Percentiles rank a stretch among this genome's conserved stretches.
These are phyloP conservation scores for Trypoxylus dichotomus DNA, from an alignment of 1,140 invertebrate species.

Conservation along the genomic window DNA sequence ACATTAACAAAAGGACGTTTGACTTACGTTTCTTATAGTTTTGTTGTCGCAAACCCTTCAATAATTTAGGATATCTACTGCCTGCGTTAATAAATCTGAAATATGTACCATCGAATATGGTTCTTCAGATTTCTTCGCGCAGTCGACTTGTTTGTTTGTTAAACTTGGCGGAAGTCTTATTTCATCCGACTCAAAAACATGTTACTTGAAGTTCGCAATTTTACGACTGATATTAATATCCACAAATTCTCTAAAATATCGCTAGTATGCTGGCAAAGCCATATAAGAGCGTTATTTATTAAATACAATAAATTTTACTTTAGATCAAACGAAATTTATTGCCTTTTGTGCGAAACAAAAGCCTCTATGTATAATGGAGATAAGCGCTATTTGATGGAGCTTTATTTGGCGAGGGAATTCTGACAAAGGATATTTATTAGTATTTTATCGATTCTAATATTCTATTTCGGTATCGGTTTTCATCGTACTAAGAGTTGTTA, in stretches of 20 bases:
- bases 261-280: not conserved
- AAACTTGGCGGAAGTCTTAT: no score
- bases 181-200: no score
- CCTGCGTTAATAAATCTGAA: no score
- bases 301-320: not conserved
- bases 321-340: constrained; percentile 2
- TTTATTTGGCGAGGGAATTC: not conserved
- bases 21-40: no score
- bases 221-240: not conserved
- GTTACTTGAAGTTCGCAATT: not conserved
- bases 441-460: not conserved
- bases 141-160: no score
- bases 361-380: not conserved
- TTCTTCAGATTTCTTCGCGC: no score
- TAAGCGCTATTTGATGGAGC: not conserved
- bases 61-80: no score
- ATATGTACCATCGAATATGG: no score
- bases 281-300: not conserved
- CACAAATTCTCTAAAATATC: not conserved
- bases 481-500: no score
- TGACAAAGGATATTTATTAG: not conserved
- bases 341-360: constrained; percentile 1
- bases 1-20: no score
- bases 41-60: no score
- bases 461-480: not conserved